Evolutionary conservation across 2,888 invertebrate genomes (phyloP), one percentile per base, ranked within the genome.

Genomic region (Nemurella pictetii): DNA sequence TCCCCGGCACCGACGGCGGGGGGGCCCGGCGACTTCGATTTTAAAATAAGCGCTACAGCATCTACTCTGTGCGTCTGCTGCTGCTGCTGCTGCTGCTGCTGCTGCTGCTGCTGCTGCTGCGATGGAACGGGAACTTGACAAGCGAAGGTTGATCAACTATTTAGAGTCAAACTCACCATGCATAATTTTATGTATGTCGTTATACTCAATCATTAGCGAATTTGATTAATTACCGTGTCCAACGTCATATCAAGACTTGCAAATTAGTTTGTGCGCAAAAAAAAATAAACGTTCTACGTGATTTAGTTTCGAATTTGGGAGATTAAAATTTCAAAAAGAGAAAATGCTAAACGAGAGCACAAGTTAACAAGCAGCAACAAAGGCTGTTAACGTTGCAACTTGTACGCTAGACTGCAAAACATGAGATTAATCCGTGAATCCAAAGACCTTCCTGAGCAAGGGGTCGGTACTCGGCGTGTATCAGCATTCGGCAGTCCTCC

Each of bases 151-250:
- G 75, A 27, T 75, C 28, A 28, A 26, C 26, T 27, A 75, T 28
- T n/a, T 27, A 26, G 75, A 75, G 27, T 27, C 75, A 75, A 75
- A 75, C 75, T 25, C 9, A 28, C 75, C 75, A 26, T 75, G 27
- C 9, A 75, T 26, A 26, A 75, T 75, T 75, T 75, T 75, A 75
- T 75, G 28, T 26, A 75, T 75, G 75, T 75, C 75, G 75, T 75
- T 75, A 27, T 27, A 75, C 75, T 75, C 20, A 28, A 27, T 75
- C 75, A 75, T 75, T 75, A 75, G 27, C 28, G 75, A 75, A 75
- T 28, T 75, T 75, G 75, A 75, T 75, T 75, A 75, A 75, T 75
- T 75, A 75, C 28, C 75, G 75, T 75, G 75, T 25, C 20, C 26
- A 26, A 75, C 28, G 75, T 75, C 75, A n/a, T 27, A 75, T 75